phyloP scores from a whole-genome alignment of 2,113 vertebrate genomes.

The Piaya cayana region DNA sequence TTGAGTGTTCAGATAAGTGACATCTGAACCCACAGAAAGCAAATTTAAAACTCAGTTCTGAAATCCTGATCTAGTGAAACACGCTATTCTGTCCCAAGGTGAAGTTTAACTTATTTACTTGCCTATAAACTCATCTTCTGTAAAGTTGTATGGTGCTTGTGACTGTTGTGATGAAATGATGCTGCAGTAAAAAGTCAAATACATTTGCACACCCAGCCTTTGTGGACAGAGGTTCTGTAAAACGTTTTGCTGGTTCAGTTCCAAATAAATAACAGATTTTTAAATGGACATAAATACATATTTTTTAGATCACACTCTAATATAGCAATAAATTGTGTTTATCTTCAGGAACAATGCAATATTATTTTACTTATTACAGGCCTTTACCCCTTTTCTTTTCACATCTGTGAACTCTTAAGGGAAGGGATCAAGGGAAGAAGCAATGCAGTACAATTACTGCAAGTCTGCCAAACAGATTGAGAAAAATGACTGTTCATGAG shows the following conservation, averaged over 20 bases:
- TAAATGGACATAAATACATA: not conserved
- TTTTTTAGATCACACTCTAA: not conserved
- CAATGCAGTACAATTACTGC: not conserved
- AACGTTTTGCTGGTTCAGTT: slow-evolving; percentile 1
- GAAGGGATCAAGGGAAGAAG: not conserved
- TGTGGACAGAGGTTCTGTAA: not conserved
- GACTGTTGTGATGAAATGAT: slow-evolving; percentile 13
- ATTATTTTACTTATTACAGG: not conserved
- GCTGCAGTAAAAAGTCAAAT: not conserved
- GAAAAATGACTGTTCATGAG: not conserved
- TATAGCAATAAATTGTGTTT: not conserved
- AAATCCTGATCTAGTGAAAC: not conserved
- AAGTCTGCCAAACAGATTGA: not conserved
- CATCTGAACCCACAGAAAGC: not conserved
- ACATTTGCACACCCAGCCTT: not conserved
- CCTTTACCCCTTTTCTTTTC: not conserved
- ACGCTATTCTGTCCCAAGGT: not conserved
- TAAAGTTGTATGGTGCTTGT: not conserved
- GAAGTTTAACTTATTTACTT: not conserved
- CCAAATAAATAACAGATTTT: not conserved
- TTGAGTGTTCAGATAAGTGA: not conserved
- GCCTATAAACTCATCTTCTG: not conserved
- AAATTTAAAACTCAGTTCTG: not conserved
- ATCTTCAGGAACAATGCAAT: not conserved
- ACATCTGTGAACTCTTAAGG: not conserved